phyloP scores from a whole-genome alignment of 2,113 vertebrate genomes.

The Phalacrocorax carbo region DNA sequence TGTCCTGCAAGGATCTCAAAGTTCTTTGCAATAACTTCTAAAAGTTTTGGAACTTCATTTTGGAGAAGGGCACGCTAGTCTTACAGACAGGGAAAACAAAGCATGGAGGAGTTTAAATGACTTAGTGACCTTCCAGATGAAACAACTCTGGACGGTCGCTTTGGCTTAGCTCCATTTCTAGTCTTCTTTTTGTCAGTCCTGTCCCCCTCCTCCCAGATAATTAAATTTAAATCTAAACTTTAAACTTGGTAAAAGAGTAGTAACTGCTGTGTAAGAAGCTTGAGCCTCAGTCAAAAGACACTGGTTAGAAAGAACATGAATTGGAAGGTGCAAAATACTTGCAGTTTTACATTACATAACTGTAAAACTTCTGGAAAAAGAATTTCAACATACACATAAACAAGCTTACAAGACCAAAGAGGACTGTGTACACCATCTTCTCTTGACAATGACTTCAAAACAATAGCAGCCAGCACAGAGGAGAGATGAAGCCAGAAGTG shows the following conservation, averaged over 20 bases:
- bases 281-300: neutral
- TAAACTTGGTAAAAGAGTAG: neutral
- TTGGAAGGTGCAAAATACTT: neutral
- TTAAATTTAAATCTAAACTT: neutral
- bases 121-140: neutral
- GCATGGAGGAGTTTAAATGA: neutral
- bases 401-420: neutral
- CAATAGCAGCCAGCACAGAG: neutral
- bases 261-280: neutral
- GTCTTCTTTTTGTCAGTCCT: neutral
- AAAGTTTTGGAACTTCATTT: neutral
- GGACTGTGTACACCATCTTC: neutral
- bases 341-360: accelerated
- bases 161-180: neutral
- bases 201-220: neutral
- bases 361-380: neutral
- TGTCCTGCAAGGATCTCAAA: neutral
- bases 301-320: neutral
- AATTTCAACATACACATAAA: neutral
- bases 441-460: neutral
- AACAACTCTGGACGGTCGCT: neutral
- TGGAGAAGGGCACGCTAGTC: neutral
- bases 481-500: neutral
- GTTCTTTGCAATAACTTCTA: neutral
- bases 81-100: neutral